Percentiles rank a stretch among this genome's conserved stretches.
These are phyloP conservation scores for Sebastes glaucus DNA, from an alignment of 2,797 vertebrate species.

Conservation along the genomic window DNA sequence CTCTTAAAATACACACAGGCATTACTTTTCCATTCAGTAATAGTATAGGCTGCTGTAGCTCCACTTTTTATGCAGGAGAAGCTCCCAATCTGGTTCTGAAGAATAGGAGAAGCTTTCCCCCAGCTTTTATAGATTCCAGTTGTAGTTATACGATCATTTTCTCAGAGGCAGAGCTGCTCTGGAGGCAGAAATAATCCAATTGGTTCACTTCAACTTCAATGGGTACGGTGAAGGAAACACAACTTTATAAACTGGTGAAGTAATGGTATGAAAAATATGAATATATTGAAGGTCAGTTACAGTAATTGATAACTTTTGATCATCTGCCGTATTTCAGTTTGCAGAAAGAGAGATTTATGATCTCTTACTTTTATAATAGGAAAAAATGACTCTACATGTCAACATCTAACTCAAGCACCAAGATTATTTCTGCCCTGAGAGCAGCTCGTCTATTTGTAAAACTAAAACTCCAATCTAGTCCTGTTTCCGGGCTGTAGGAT, in stretches of 20 bases:
- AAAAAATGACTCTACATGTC: not conserved
- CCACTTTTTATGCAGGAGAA: slow-evolving; percentile 1
- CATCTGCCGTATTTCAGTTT: not conserved
- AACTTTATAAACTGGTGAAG: not conserved
- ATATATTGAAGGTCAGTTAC: not conserved
- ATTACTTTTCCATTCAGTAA: slow-evolving; percentile 52
- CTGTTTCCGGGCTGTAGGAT: slow-evolving; percentile 6
- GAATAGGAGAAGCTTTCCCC: not conserved
- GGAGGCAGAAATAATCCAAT: slow-evolving; percentile 18
- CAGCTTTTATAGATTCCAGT: slow-evolving; percentile 23
- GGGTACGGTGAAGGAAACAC: not conserved
- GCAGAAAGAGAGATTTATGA: not conserved
- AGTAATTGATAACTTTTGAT: not conserved
- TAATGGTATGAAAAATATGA: not conserved
- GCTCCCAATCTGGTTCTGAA: slow-evolving; percentile 15
- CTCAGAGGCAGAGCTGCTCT: slow-evolving; percentile 15
- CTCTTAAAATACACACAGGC: slow-evolving; percentile 49
- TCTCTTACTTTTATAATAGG: not conserved
- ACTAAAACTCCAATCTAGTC: not conserved
- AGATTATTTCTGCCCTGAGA: not conserved
- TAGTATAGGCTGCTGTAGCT: slow-evolving; percentile 14
- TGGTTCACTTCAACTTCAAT: slow-evolving; percentile 5
- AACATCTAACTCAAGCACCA: not conserved
- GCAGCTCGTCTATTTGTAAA: not conserved
- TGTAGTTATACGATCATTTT: slow-evolving; percentile 14